Conservation (phyloP, 2,797 vertebrate genomes). For the Mus caroli region DNA sequence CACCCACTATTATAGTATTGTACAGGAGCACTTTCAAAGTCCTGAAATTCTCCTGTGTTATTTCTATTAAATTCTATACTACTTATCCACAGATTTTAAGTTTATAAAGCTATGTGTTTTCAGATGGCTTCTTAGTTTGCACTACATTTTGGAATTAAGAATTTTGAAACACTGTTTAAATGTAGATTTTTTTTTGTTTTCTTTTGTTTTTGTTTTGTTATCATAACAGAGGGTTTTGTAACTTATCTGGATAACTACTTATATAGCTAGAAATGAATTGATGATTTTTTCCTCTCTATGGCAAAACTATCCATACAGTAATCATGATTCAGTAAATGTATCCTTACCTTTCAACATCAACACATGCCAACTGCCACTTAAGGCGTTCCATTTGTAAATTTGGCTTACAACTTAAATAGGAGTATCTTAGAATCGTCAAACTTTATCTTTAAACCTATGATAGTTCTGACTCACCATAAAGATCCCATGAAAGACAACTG, state of each 20-base stretch:
- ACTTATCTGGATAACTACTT: neutral
- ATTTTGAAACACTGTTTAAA: neutral
- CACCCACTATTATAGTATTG: neutral
- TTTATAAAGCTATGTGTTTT: neutral
- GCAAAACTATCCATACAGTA: neutral
- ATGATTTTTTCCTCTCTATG: neutral
- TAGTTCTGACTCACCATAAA: neutral
- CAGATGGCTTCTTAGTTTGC: neutral
- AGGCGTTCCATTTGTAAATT: neutral
- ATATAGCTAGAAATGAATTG: neutral
- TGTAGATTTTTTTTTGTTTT: neutral
- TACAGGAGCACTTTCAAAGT: neutral
- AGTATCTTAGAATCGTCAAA: neutral
- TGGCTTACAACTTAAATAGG: neutral
- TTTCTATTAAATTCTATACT: neutral
- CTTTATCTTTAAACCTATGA: neutral
- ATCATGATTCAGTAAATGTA: neutral
- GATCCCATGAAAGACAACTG: neutral
- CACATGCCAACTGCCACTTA: neutral
- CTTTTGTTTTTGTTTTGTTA: neutral
- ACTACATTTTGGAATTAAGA: neutral
- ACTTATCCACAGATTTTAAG: neutral
- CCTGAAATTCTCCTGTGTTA: no score
- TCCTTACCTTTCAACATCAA: neutral
- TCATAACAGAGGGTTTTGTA: neutral